Percentiles rank a stretch among this genome's conserved stretches.
These are phyloP conservation scores for Drosophila serrata DNA, from an alignment of 1,140 invertebrate genomes.

Conservation along the genomic window DNA sequence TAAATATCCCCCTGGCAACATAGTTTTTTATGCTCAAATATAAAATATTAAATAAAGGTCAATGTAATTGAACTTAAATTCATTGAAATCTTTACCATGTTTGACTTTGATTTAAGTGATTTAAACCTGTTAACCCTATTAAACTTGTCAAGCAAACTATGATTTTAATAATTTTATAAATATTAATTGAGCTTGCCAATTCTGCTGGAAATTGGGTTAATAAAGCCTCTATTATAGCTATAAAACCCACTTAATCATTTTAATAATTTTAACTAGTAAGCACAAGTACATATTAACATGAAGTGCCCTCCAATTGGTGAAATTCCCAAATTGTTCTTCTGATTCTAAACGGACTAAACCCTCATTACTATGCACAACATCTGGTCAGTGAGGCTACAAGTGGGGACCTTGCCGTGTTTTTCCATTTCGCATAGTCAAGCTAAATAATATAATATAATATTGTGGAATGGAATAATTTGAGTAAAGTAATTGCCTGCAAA, in stretches of 20 bases:
- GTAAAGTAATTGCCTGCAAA: constrained; percentile 59
- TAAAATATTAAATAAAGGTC: constrained; percentile 5
- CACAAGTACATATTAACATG: not conserved
- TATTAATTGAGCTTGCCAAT: not conserved
- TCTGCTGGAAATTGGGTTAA: not conserved
- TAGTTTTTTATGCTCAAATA: not conserved
- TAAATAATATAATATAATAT: constrained; percentile 41
- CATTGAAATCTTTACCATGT: constrained; percentile 8
- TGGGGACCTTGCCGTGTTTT: constrained; percentile 58
- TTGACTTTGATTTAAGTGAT: constrained; percentile 30
- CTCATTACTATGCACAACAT: constrained; percentile 43
- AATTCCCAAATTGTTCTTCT: constrained; percentile 31
- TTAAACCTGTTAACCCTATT: constrained; percentile 31
- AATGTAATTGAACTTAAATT: constrained; percentile 21
- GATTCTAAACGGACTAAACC: constrained; percentile 7
- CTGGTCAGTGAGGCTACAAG: constrained; percentile 9
- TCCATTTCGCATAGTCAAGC: constrained; percentile 41
- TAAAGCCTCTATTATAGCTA: not conserved
- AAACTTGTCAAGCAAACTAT: constrained; percentile 6
- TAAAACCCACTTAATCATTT: not conserved
- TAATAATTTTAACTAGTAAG: not conserved
- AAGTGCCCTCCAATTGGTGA: constrained; percentile 11
- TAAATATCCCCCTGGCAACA: constrained; percentile 1
- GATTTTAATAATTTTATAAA: not conserved
- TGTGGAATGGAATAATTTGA: constrained; percentile 55